Evolutionary conservation across 1,140 invertebrate genomes (phyloP).

Genomic region (Tenebrio molitor): DNA sequence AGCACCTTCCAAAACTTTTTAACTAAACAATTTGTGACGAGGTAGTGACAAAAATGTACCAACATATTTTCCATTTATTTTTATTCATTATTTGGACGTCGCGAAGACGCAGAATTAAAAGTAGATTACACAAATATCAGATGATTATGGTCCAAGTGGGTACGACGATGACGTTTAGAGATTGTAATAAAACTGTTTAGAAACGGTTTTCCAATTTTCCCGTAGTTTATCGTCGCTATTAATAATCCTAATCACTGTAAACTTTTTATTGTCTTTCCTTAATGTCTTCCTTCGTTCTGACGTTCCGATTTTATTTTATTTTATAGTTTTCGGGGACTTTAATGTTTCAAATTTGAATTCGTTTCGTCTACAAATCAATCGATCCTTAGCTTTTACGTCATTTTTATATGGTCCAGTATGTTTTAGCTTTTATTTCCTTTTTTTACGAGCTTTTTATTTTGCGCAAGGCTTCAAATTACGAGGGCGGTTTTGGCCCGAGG

Average conservation of each 20-base stretch:
- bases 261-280: constrained; percentile 19
- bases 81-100: too few species aligned
- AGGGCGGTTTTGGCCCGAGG: constrained; percentile 32
- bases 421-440: constrained; percentile 21
- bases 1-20: too few species aligned
- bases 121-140: too few species aligned
- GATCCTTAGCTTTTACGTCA: constrained; percentile 28
- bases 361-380: constrained; percentile 33
- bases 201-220: too few species aligned
- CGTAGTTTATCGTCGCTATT: too few species aligned
- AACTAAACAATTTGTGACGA: too few species aligned
- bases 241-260: constrained; percentile 28
- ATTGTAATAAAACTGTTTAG: too few species aligned
- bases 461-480: constrained; percentile 30
- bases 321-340: constrained; percentile 24
- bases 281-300: neutral
- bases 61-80: too few species aligned
- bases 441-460: constrained; percentile 30
- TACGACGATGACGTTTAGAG: too few species aligned
- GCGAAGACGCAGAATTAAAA: too few species aligned
- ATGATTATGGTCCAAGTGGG: too few species aligned
- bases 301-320: constrained; percentile 6
- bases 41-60: too few species aligned
- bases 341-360: constrained; percentile 29
- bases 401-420: constrained; percentile 21